Conservation (phyloP, 2,113 vertebrate species). For the Cavia porcellus region DNA sequence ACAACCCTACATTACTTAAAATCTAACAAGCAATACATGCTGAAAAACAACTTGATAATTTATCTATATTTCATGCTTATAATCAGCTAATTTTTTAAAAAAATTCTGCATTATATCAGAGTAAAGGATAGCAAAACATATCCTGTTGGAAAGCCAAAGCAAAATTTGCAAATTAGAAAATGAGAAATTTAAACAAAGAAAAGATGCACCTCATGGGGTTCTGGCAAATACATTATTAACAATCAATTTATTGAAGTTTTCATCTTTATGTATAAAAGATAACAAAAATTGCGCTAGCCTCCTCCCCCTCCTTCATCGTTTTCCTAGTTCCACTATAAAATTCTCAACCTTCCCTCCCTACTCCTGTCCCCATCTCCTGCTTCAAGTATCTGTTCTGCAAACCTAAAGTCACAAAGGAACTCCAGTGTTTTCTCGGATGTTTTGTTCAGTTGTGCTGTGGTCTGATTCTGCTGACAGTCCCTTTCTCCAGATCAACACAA, state of each 20-base stretch:
- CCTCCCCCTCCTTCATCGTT: not conserved
- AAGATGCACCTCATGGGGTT: not conserved
- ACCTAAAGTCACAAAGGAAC: not conserved
- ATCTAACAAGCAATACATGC: slow-evolving; percentile 57
- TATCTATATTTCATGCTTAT: not conserved
- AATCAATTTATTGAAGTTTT: not conserved
- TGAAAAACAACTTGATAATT: slow-evolving; percentile 44
- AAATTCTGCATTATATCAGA: not conserved
- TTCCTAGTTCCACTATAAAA: not conserved
- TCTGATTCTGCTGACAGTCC: slow-evolving; percentile 24
- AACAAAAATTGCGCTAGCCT: not conserved
- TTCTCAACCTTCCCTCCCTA: not conserved
- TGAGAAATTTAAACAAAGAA: not conserved
- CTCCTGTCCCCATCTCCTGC: not conserved
- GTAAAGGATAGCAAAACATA: not conserved
- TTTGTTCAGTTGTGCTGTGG: slow-evolving; percentile 42
- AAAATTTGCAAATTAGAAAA: slow-evolving; percentile 39
- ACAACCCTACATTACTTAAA: slow-evolving; percentile 57
- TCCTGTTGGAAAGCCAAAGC: slow-evolving; percentile 11
- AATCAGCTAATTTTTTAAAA: slow-evolving; percentile 27
- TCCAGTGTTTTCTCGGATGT: not conserved
- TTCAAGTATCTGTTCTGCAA: slow-evolving; percentile 37
- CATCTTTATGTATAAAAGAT: not conserved
- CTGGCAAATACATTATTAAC: not conserved
- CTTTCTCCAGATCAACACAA: not conserved